Base-by-base conservation (phyloP, 2,888 invertebrate species). In the Apomyelois bistriatella region DNA sequence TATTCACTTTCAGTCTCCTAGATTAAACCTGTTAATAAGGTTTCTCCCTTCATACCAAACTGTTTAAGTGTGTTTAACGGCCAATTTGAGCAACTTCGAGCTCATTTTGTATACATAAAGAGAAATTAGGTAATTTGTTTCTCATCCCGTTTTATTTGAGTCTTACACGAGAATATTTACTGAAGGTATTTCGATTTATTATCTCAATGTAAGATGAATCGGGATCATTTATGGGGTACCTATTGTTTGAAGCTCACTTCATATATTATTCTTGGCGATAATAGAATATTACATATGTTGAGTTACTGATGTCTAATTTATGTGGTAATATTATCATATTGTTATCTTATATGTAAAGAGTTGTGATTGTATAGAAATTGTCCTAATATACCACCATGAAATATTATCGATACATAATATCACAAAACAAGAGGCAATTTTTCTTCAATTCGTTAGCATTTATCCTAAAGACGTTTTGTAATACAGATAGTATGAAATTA, bases 101-200 rank as follows among this genome's bases (percentile, higher is more conserved):
- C 78, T 82, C 78, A 82, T 82, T 85, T 78, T 75, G 74, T 77
- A 76, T 74, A 79, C 77, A 75, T 79, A 79, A 80, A 78, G 76
- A 76, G 72, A 79, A 84, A 85, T 84, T 80, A 80, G 76, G 79
- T 68, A 82, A 86, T 85, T 82, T 83, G 77, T 82, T 81, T 66
- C 76, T 64, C 74, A 74, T 72, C 74, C 72, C 72, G 70, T 76
- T 79, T 76, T 68, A 72, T 72, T 65, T 65, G 65, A 65, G 68
- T 76, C 71, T 46, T 76, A 72, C 74, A 65, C 59, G 62, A 59
- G 60, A 73, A 73, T 77, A 73, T 76, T 74, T 70, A 70, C 64
- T 59, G 55, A 68, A 62, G 56, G 60, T 63, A 70, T 58, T 62
- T 58, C 58, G 56, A 75, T 76, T 76, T 72, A 70, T 70, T 68